phyloP scores from a whole-genome alignment of 2,797 vertebrate genomes.

The Petrocephalus sullivani region DNA sequence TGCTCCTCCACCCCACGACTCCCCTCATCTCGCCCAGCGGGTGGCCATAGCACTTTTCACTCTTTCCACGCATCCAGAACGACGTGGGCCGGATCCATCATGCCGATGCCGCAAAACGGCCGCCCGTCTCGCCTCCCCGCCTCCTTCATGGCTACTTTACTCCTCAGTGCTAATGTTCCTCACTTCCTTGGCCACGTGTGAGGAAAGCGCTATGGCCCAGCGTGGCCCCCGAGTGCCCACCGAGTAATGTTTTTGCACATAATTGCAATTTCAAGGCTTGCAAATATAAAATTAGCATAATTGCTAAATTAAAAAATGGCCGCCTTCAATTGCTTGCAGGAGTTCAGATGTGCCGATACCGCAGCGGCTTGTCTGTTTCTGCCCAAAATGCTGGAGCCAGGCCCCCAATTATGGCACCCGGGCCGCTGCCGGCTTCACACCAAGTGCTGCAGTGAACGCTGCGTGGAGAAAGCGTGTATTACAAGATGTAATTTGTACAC shows the following conservation, averaged over 20 bases:
- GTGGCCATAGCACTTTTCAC: slow-evolving; percentile 41
- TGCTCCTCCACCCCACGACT: slow-evolving; percentile 4
- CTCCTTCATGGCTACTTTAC: slow-evolving; percentile 37
- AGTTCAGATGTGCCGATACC: slow-evolving; percentile 43
- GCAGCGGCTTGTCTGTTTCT: slow-evolving; percentile 31
- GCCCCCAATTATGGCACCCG: slow-evolving; percentile 29
- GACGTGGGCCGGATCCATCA: slow-evolving; percentile 38
- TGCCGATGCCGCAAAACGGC: slow-evolving; percentile 38
- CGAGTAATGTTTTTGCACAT: slow-evolving; percentile 38
- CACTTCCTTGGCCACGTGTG: slow-evolving; percentile 42
- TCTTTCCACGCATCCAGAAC: slow-evolving; percentile 41
- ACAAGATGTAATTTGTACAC: slow-evolving; percentile 39
- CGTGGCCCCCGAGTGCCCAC: slow-evolving; percentile 9
- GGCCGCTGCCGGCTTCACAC: slow-evolving; percentile 30
- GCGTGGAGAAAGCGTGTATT: slow-evolving; percentile 36
- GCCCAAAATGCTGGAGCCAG: slow-evolving; percentile 19
- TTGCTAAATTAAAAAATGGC: slow-evolving; percentile 44
- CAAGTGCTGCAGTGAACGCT: slow-evolving; percentile 1
- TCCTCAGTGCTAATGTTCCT: slow-evolving; percentile 41
- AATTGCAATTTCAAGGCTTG: slow-evolving; percentile 45
- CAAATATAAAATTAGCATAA: slow-evolving; percentile 48
- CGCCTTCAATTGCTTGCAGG: slow-evolving; percentile 49
- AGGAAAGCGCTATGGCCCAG: slow-evolving; percentile 39
- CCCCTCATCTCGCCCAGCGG: slow-evolving; percentile 28
- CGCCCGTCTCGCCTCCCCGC: slow-evolving; percentile 30